phyloP scores from a whole-genome alignment of 2,797 vertebrate species.

The Anguilla anguilla region DNA sequence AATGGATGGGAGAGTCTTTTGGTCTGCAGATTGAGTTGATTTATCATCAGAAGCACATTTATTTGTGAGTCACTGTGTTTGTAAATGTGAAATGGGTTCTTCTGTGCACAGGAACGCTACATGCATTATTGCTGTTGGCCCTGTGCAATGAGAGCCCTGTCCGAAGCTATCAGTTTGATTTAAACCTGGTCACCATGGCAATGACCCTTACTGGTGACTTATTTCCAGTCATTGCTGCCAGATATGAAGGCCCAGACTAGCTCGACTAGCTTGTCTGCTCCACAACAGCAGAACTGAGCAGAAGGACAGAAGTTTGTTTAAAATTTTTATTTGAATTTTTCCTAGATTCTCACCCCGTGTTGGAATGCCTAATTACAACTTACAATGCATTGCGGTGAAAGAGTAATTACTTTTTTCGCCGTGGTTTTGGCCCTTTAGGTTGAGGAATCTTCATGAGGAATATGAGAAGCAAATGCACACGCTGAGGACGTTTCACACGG shows the following conservation, averaged over 20 bases:
- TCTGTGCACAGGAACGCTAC: background rate
- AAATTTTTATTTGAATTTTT: background rate
- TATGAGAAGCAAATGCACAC: constrained; percentile 18
- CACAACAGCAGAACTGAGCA: background rate
- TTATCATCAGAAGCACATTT: background rate
- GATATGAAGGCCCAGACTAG: background rate
- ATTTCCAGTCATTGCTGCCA: background rate
- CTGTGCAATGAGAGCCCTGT: background rate
- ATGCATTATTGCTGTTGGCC: background rate
- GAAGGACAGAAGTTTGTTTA: background rate
- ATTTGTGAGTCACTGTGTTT: background rate
- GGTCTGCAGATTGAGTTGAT: background rate
- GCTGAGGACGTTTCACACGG: constrained; percentile 16
- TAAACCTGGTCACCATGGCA: constrained; percentile 4
- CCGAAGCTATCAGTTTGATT: background rate
- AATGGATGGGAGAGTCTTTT: background rate
- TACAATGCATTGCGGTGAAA: background rate
- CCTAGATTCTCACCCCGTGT: background rate
- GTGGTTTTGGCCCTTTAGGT: background rate
- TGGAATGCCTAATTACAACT: background rate
- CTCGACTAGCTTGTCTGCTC: background rate
- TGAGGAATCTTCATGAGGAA: constrained; percentile 11
- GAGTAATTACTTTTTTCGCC: background rate
- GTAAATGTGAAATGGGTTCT: background rate
- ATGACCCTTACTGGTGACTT: background rate